Base-by-base conservation (phyloP, 30 jellyfish, hydroid and myxozoan genomes). In the Sanderia malayensis region DNA sequence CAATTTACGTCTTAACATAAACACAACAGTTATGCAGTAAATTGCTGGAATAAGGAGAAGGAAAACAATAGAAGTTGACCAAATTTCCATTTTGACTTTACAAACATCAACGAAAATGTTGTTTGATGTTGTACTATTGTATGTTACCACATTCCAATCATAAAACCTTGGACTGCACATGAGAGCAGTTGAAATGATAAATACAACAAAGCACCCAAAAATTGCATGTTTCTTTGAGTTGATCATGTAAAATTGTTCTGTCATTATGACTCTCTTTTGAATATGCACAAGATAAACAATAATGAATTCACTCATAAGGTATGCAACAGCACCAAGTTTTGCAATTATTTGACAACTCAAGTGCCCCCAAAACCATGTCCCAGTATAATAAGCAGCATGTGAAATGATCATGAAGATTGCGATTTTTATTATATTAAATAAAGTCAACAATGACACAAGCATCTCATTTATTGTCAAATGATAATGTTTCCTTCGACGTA, bases 291-390 rank as follows among this genome's bases (percentile, higher is more conserved):
- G 64, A 44, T 37, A 63, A 3, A 78, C 61, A 25, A 78, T 29
- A 2, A 65, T 45, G 46, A 78, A 64, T 29, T 66, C 89, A 0
- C 80, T 63, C 89, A 78, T 78, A 0, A 65, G 59, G 20, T 44
- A 63, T 2, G 74, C 32, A 11, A 78, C 74, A 21, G 89, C 89
- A n/a, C 79, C 80, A 20, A 73, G 10, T 65, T 78, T 78, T 18
- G 79, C 37, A 30, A 78, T 58, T 13, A 65, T 58, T 44, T 22
- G 20, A 37, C 89, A 78, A 32, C 23, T 20, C 8, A 49, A 11
- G 7, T 29, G 10, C 0, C 89, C 89, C 29, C 33, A 31, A 17
- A 1, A 30, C 89, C 89, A 78, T 37, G 31, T 44, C 9, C 74
- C 89, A 22, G 23, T 19, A n/a, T 34, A 34, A 65, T 78, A 78